Evolutionary conservation across 2,113 vertebrate species (phyloP).

Genomic region (Cichladusa arquata): DNA sequence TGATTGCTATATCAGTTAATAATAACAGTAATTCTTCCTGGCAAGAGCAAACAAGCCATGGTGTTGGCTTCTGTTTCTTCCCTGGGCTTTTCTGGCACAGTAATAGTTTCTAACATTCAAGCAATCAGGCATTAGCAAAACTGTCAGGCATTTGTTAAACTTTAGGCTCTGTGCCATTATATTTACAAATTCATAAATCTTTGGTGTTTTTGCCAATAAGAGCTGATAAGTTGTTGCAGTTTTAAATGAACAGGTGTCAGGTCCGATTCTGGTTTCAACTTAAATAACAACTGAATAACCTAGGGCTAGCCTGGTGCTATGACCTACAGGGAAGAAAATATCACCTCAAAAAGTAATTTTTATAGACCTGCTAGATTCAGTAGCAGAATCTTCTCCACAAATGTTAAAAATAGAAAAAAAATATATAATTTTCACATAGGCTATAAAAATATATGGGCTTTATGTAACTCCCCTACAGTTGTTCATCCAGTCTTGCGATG

Average conservation of each 20-base stretch:
- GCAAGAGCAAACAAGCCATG: background rate
- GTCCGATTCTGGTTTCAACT: background rate
- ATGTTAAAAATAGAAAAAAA: background rate
- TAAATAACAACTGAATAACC: background rate
- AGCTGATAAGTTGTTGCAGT: background rate
- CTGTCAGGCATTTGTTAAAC: background rate
- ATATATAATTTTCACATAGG: background rate
- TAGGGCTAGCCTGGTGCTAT: background rate
- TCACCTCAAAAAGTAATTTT: background rate
- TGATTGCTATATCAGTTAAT: background rate
- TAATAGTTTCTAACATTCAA: background rate
- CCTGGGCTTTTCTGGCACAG: background rate
- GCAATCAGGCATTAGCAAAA: background rate
- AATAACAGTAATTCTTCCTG: background rate
- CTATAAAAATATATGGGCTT: background rate
- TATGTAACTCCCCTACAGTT: background rate
- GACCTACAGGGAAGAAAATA: background rate
- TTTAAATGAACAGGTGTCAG: background rate
- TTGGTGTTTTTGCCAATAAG: background rate
- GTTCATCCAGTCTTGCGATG: background rate
- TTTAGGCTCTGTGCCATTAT: background rate
- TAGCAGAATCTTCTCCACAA: background rate
- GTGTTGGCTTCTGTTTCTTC: conserved; percentile 1
- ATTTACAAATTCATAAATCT: background rate
- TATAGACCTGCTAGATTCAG: background rate